Conservation (phyloP, 2,797 vertebrate species). For the Brachyalestes nurse region DNA sequence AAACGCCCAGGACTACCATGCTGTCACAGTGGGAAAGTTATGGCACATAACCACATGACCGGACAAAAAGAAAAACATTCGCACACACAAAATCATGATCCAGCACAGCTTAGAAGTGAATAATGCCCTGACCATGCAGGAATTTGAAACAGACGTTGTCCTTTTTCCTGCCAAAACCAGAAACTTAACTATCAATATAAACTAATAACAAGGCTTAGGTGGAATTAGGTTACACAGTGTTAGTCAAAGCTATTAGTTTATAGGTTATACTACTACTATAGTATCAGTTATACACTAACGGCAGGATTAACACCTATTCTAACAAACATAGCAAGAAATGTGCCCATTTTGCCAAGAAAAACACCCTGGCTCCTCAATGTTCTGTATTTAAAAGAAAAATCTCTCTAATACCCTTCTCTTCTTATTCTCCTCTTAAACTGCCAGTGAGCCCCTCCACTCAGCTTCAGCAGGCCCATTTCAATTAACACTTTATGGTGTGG, state of each 20-base stretch:
- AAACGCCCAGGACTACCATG: not conserved
- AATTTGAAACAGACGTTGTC: not conserved
- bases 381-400: slow-evolving; percentile 16
- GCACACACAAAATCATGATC: not conserved
- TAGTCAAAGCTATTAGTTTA: not conserved
- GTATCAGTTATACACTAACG: not conserved
- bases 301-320: not conserved
- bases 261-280: too few species aligned
- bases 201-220: not conserved
- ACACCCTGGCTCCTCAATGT: not conserved
- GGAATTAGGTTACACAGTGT: not conserved
- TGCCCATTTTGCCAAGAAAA: slow-evolving; percentile 6
- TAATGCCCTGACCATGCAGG: not conserved
- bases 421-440: not conserved
- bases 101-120: not conserved
- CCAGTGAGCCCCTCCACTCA: slow-evolving; percentile 1
- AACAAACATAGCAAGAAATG: not conserved
- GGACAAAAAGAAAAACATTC: not conserved
- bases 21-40: not conserved
- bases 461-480: slow-evolving; percentile 10
- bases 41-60: not conserved
- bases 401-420: slow-evolving; percentile 6
- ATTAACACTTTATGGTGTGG: slow-evolving; percentile 26
- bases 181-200: not conserved
- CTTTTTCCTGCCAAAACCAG: not conserved